Percentiles rank a stretch among this genome's conserved stretches.
These are phyloP conservation scores for Drosophila cognata DNA, from an alignment of 2,888 invertebrate species.

Conservation along the genomic window DNA sequence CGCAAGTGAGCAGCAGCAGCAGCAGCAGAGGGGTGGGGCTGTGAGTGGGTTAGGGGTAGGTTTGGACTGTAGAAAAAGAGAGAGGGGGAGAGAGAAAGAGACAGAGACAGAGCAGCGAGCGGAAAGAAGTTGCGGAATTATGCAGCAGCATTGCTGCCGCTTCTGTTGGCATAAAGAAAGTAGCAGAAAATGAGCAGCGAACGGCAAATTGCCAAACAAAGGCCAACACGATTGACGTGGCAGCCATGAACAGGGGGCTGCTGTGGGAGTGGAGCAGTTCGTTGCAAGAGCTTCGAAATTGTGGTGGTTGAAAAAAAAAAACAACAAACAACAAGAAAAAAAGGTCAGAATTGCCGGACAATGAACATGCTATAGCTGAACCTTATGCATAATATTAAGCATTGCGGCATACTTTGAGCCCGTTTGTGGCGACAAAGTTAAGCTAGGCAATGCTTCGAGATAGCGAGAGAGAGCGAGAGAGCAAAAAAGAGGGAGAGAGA, in stretches of 20 bases:
- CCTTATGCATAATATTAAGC: conserved; percentile 3
- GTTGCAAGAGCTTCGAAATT: not conserved
- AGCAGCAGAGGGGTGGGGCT: conserved; percentile 1
- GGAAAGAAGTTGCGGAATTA: conserved; percentile 30
- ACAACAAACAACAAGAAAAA: conserved; percentile 1
- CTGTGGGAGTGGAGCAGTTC: not conserved
- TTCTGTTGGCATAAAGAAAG: conserved; percentile 50
- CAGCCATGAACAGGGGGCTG: not conserved
- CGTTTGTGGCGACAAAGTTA: not conserved
- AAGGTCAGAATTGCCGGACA: conserved; percentile 36
- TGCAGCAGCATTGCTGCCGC: conserved; percentile 23
- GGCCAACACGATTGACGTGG: conserved; percentile 62
- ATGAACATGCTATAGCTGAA: conserved; percentile 23
- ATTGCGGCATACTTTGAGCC: not conserved
- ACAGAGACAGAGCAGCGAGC: conserved; percentile 17
- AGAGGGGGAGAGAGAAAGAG: not conserved
- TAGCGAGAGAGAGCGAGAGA: not conserved
- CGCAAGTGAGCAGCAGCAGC: conserved; percentile 50
- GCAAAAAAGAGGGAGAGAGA: no score
- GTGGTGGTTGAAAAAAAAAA: not conserved
- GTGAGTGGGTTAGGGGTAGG: not conserved
- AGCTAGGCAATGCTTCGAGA: not conserved
- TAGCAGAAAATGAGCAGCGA: conserved; percentile 65
- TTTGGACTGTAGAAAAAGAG: conserved; percentile 4
- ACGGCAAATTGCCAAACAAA: conserved; percentile 71